phyloP scores from a whole-genome alignment of 2,797 vertebrate genomes.

The Pangasius macronema region DNA sequence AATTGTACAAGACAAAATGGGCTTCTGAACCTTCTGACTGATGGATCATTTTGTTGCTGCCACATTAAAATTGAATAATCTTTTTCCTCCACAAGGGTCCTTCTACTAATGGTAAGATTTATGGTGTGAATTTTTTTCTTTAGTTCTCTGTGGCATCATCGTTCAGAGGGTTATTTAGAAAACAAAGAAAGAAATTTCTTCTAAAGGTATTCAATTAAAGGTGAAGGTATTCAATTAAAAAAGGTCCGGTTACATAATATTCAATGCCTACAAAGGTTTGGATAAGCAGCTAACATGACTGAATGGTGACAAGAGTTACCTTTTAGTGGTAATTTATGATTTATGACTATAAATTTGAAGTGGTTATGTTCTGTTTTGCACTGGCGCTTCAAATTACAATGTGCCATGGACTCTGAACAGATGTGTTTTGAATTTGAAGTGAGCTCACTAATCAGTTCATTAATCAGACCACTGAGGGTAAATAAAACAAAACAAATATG shows the following conservation, averaged over 20 bases:
- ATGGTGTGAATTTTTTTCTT: background rate
- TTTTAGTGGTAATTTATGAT: background rate
- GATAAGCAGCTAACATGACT: background rate
- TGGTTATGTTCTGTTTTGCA: background rate
- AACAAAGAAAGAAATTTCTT: background rate
- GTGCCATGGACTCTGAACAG: background rate
- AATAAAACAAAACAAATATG: background rate
- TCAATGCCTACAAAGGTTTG: background rate
- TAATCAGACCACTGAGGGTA: background rate
- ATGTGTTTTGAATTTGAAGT: slow-evolving; percentile 2
- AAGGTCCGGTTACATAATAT: background rate
- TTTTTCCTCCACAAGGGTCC: background rate
- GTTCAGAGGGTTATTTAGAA: background rate
- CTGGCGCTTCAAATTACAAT: background rate
- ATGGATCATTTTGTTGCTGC: background rate
- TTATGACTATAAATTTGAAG: background rate
- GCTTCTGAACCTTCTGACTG: background rate
- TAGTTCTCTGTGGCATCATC: background rate
- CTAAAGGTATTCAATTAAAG: background rate
- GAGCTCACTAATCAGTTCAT: background rate
- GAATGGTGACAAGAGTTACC: background rate
- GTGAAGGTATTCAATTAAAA: background rate
- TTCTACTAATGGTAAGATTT: background rate
- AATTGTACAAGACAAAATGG: background rate
- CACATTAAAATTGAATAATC: background rate